Conservation (phyloP, 2,113 vertebrate species). For the Egretta garzetta region DNA sequence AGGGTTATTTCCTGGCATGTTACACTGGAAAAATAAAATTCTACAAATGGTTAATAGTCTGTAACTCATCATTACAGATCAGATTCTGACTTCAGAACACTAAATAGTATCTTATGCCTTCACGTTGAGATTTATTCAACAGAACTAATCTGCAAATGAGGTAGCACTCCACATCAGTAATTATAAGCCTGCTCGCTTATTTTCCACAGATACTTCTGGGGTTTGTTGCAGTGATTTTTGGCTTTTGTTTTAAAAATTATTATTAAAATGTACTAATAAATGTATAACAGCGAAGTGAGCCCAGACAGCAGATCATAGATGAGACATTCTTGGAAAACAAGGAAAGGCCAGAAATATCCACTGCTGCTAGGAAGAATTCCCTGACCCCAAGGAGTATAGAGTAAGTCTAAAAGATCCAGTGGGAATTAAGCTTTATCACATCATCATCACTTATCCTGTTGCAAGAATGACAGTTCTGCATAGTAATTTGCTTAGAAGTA, state of each 20-base stretch:
- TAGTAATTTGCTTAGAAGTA: background rate
- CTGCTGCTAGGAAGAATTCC: background rate
- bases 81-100: background rate
- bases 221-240: background rate
- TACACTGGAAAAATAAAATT: background rate
- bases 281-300: background rate
- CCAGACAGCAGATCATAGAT: background rate
- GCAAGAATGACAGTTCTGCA: background rate
- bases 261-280: background rate
- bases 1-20: background rate
- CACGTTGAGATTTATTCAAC: background rate
- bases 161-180: background rate
- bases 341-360: background rate
- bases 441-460: background rate
- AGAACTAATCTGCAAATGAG: background rate
- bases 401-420: background rate
- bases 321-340: background rate
- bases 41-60: background rate
- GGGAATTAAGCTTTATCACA: background rate
- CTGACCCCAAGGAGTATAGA: background rate
- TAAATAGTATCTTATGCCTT: background rate
- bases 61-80: background rate
- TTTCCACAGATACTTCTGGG: background rate
- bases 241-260: background rate
- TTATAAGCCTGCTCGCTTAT: background rate